Evolutionary conservation across 2,888 invertebrate species (phyloP), one percentile per base, ranked within the genome.

Genomic region (Rhagonycha fulva): DNA sequence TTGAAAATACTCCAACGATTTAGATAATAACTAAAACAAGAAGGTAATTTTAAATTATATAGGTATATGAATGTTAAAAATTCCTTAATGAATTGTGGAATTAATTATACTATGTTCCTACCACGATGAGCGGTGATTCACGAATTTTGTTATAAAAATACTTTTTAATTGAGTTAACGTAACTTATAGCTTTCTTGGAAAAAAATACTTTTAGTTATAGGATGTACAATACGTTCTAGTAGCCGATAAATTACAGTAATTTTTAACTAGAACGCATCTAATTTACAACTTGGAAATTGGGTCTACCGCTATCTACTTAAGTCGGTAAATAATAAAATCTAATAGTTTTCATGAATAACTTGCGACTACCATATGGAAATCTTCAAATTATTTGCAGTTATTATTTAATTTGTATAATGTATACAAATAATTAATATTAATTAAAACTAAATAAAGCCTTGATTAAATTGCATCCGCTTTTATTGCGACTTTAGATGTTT

Each of bases 181-280:
- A 47, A 47, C 47, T 47, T 47, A 47, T n/a, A n/a, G n/a, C 47
- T 47, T 47, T 47, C 47, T 47, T 47, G 47, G 12, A 47, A 47
- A 47, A 47, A 7, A 47, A 12, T 47, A 47, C 47, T 47, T 47
- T 47, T 47, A 47, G 47, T 47, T 47, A 66, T 66, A 66, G 63
- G 24, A 24, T 72, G 72, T 75, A 75, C 77, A 75, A 77, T 72
- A 77, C 72, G 77, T 77, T 75, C 68, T 68, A 72, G 68, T 71
- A 75, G 72, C 72, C 70, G 71, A 70, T 47, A 47, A 47, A 47
- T 75, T 78, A 24, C 61, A 73, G 77, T 66, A 75, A 69, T 71
- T 78, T 74, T 75, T 72, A 78, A 78, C 75, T 78, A 70, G 77
- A 78, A 78, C 77, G 75, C 68, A 28, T 68, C 72, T 74, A 76